These are phyloP conservation scores for Limnephilus marmoratus DNA, from an alignment of 2,888 invertebrate species.

Conservation along the genomic window DNA sequence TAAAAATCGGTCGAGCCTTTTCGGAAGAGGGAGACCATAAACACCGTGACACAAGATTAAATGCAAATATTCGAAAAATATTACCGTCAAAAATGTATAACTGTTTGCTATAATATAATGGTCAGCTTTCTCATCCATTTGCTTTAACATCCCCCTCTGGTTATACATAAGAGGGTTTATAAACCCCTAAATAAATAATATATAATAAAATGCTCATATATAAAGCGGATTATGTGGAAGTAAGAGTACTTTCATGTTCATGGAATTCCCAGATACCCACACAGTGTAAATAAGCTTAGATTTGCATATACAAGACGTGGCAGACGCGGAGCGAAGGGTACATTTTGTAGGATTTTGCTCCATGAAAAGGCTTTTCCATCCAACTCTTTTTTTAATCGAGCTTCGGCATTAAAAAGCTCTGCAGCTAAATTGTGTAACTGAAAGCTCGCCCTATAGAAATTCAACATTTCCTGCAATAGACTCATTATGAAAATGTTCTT, in stretches of 20 bases:
- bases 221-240: not conserved
- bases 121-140: not conserved
- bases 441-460: conserved; percentile 47
- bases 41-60: too few species aligned
- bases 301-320: conserved; percentile 61
- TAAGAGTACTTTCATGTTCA: conserved; percentile 10
- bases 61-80: too few species aligned
- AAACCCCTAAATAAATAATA: not conserved
- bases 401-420: conserved; percentile 52
- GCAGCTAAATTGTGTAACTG: conserved; percentile 58
- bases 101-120: not conserved
- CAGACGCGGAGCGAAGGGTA: conserved; percentile 57
- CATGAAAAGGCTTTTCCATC: conserved; percentile 58
- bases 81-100: not conserved
- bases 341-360: conserved; percentile 56
- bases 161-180: too few species aligned
- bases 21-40: too few species aligned
- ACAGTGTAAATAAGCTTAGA: conserved; percentile 57
- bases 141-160: not conserved
- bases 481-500: conserved; percentile 52
- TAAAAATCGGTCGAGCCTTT: too few species aligned
- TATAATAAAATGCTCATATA: not conserved
- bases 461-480: conserved; percentile 37
- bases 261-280: conserved; percentile 26
- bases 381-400: conserved; percentile 58